Conservation (phyloP, 2,113 vertebrate species). For the Callipepla squamata region DNA sequence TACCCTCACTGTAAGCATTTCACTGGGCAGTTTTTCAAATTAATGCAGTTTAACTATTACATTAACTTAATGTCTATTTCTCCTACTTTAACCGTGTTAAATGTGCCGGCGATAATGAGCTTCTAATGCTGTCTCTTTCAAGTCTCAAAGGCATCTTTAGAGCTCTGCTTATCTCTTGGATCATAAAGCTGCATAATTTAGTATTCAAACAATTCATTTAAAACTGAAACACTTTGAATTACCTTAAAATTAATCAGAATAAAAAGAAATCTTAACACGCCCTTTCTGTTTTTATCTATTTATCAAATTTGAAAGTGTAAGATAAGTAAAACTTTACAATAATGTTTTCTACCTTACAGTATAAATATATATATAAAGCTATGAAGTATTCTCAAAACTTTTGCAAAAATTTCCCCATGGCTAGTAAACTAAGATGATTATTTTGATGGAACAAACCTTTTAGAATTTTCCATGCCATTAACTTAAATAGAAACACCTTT, state of each 20-base stretch:
- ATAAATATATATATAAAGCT: neutral
- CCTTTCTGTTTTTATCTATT: constrained; percentile 56
- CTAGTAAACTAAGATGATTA: neutral
- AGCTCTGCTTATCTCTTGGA: constrained; percentile 82
- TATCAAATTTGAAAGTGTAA: constrained; percentile 55
- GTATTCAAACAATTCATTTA: constrained; percentile 87
- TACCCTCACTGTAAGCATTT: constrained; percentile 60
- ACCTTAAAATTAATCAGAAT: constrained; percentile 77
- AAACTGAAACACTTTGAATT: constrained; percentile 76
- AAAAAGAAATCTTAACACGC: constrained; percentile 60
- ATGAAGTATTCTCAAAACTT: neutral
- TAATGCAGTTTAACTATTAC: constrained; percentile 85
- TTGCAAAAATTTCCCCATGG: neutral
- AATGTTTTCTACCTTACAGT: neutral
- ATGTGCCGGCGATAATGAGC: constrained; percentile 84
- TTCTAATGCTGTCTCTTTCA: constrained; percentile 81
- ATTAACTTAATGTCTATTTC: constrained; percentile 86
- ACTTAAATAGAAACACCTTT: constrained; percentile 18
- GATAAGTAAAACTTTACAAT: constrained; percentile 39
- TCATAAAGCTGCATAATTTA: constrained; percentile 87
- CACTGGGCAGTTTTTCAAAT: constrained; percentile 78
- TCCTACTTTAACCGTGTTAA: constrained; percentile 85
- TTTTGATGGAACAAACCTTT: constrained; percentile 10
- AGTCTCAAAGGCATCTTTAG: constrained; percentile 86
- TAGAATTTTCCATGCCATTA: constrained; percentile 13